phyloP scores from a whole-genome alignment of 1,140 invertebrate species.

The Metaphire vulgaris region DNA sequence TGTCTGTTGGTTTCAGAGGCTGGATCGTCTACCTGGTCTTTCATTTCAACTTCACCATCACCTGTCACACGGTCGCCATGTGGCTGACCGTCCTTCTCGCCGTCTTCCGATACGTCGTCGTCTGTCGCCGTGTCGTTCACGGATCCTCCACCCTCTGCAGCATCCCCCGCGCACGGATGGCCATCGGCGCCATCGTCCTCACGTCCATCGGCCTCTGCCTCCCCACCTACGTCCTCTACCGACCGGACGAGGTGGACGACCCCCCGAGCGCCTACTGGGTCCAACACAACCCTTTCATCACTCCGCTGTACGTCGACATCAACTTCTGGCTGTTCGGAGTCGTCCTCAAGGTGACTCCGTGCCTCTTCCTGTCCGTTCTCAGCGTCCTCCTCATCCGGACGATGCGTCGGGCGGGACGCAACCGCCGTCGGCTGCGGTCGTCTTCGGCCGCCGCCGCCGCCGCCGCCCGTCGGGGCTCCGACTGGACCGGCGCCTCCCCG shows the following conservation, averaged over 20 bases:
- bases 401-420: conserved; percentile 31
- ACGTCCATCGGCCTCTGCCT: conserved; percentile 1
- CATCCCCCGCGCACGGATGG: background rate
- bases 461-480: conserved; percentile 32
- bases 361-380: conserved; percentile 52
- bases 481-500: conserved; percentile 39
- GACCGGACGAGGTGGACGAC: background rate
- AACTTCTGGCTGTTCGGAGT: conserved; percentile 43
- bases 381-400: conserved; percentile 49
- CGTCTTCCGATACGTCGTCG: conserved; percentile 76
- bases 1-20: background rate
- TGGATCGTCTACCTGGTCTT: conserved; percentile 30
- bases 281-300: background rate
- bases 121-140: conserved; percentile 65
- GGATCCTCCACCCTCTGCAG: conserved; percentile 56
- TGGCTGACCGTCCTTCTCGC: conserved; percentile 85
- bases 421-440: conserved; percentile 5
- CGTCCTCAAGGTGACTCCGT: conserved; percentile 50
- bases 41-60: conserved; percentile 63
- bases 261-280: conserved; percentile 19
- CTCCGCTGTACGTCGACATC: conserved; percentile 32
- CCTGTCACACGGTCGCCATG: conserved; percentile 85
- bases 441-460: no score
- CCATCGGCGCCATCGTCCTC: background rate
- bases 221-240: conserved; percentile 5